Base-by-base conservation (phyloP, 2,888 invertebrate species). In the Branchipolynoe longqiensis region DNA sequence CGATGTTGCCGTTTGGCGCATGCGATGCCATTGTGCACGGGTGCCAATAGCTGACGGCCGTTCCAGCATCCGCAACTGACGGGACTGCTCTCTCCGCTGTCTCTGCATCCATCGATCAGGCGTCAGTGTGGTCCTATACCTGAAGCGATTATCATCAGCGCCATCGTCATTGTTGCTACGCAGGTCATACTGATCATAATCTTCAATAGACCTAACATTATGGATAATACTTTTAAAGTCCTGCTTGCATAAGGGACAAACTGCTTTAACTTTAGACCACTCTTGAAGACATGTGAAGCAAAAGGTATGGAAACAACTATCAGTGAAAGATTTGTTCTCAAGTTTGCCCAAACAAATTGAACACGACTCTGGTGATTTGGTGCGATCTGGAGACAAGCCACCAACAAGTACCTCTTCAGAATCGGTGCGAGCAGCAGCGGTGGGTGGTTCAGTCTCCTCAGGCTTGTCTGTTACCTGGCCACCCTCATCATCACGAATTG, bases 201-300 rank as follows among this genome's bases (percentile, higher is more conserved):
- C 97, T 88, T 96, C 95, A 92, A 96, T 96, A 0, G 97, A 97
- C 89, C 96, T 96, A 2, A 98, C 97, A 95, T 97, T 98, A 94
- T 98, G 97, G 87, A 98, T 97, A 86, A 98, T 98, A 8, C 97
- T 96, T 90, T 96, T 96, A 93, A 98, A 98, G 2, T 96, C 95
- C 92, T 97, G 97, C 92, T 99, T 98, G 94, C 99, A 99, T 0
- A 99, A 94, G 0, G 99, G 99, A 93, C 98, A 98, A 92, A 97
- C 98, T 0, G 98, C 96, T 94, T 98, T 98, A 22, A 98, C 96
- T 95, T 97, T 98, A 85, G 98, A 98, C 98, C 98, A 99, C 92
- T 97, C 97, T 87, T 97, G 94, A 41, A 99, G 95, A 92, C 98
- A 99, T 89, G 96, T 96, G 93, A 98, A 98, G 93, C 98, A 99